Evolutionary conservation across 2,113 vertebrate genomes (phyloP).

Genomic region (Tamias sibiricus): DNA sequence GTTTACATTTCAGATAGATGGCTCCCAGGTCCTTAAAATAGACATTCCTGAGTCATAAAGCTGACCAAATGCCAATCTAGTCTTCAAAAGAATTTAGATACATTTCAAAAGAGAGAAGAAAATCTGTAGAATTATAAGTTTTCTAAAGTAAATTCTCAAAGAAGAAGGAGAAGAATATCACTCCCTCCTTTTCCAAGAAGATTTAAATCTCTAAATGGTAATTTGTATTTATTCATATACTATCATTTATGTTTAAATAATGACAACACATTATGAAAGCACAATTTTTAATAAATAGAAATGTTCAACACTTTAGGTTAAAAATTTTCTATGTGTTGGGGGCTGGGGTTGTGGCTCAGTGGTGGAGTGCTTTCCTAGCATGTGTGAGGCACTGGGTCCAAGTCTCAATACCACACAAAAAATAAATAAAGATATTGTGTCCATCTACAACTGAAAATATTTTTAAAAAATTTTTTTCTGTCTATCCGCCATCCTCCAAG

Average conservation of each 20-base stretch:
- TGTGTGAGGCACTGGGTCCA: too few relatives aligned
- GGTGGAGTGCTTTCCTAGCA: too few relatives aligned
- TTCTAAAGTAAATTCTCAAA: slow-evolving; percentile 3
- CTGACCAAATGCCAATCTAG: background rate
- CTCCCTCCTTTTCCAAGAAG: background rate
- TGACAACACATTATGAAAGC: background rate
- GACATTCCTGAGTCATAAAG: background rate
- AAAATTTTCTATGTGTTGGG: background rate
- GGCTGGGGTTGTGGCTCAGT: too few relatives aligned
- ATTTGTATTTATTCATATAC: background rate
- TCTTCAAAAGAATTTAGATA: slow-evolving; percentile 1
- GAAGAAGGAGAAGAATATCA: background rate
- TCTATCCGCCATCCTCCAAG: background rate
- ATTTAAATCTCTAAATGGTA: background rate
- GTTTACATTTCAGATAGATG: background rate
- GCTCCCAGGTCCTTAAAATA: background rate
- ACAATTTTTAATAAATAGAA: background rate
- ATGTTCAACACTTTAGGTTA: background rate
- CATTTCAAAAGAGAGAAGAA: background rate
- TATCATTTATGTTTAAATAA: background rate
- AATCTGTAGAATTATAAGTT: background rate
- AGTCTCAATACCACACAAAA: too few relatives aligned
- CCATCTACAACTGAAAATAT: too few relatives aligned
- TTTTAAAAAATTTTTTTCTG: too few relatives aligned
- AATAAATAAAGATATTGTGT: too few relatives aligned